phyloP scores from a whole-genome alignment of 2,113 vertebrate genomes.

The Bubo bubo region DNA sequence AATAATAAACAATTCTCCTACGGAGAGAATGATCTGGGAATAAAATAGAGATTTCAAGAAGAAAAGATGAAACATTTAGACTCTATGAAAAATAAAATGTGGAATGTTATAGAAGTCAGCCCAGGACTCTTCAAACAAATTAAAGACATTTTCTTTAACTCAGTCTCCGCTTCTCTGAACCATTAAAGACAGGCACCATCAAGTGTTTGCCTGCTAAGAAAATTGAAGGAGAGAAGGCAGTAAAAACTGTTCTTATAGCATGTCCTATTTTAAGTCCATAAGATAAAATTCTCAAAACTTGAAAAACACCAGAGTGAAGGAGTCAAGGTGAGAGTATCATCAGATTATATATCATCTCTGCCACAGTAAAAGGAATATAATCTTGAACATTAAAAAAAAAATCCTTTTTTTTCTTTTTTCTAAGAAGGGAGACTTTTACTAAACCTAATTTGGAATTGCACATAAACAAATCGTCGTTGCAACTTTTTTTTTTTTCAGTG shows the following conservation, averaged over 20 bases:
- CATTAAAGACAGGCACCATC: slow-evolving; percentile 5
- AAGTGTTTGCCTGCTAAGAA: slow-evolving; percentile 66
- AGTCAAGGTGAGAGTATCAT: slow-evolving; percentile 49
- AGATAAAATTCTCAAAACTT: slow-evolving; percentile 54
- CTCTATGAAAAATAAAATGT: not conserved
- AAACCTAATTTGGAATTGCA: not conserved
- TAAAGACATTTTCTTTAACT: not conserved
- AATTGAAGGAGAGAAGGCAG: slow-evolving; percentile 56
- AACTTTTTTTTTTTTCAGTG: not conserved
- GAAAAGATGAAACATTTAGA: not conserved
- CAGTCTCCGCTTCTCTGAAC: not conserved
- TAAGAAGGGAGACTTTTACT: not conserved
- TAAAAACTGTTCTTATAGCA: slow-evolving; percentile 59
- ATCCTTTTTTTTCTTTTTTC: not conserved
- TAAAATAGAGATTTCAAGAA: not conserved
- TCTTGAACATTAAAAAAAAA: not conserved
- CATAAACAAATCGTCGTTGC: not conserved
- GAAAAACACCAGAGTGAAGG: slow-evolving; percentile 26
- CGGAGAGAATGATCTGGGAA: not conserved
- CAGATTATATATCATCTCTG: not conserved
- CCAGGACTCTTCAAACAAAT: not conserved
- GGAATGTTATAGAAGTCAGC: not conserved
- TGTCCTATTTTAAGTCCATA: slow-evolving; percentile 49
- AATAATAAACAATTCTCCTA: not conserved
- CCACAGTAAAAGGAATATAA: not conserved